Percentiles rank a stretch among this genome's conserved stretches.
phyloP scores from a whole-genome alignment of 2,888 invertebrate genomes.

The Patella ulyssiponensis region DNA sequence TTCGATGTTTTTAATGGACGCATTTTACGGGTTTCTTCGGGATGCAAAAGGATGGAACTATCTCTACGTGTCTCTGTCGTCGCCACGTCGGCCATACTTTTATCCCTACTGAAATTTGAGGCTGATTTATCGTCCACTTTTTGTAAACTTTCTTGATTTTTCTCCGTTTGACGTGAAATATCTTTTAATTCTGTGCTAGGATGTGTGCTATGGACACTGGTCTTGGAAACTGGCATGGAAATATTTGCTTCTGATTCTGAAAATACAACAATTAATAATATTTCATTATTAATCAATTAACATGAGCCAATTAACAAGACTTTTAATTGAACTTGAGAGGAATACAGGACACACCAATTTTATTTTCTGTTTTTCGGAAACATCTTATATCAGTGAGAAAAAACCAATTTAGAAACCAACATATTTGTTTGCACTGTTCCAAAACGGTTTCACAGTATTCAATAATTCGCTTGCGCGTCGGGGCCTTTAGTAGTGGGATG shows the following conservation, averaged over 20 bases:
- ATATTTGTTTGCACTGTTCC: too few species aligned
- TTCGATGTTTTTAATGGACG: slow-evolving; percentile 25
- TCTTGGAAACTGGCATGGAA: slow-evolving; percentile 1
- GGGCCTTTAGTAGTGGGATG: too few species aligned
- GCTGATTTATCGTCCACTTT: not conserved
- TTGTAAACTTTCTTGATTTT: not conserved
- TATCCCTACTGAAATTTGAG: not conserved
- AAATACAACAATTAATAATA: not conserved
- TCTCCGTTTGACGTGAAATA: too few species aligned
- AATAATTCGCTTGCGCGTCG: too few species aligned
- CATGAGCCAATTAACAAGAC: not conserved
- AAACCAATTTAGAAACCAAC: too few species aligned
- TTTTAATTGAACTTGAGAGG: not conserved
- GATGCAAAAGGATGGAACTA: not conserved
- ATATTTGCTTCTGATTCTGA: not conserved
- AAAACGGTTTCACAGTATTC: too few species aligned
- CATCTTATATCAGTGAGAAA: too few species aligned
- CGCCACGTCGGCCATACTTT: slow-evolving; percentile 16
- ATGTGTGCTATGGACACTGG: not conserved
- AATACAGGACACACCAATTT: not conserved
- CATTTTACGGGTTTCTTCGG: slow-evolving; percentile 10
- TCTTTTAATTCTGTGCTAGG: too few species aligned
- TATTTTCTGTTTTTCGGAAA: too few species aligned
- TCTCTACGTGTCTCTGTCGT: not conserved
- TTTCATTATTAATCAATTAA: not conserved